Evolutionary conservation across 1,140 invertebrate species (phyloP).

Genomic region (Tribolium madens): DNA sequence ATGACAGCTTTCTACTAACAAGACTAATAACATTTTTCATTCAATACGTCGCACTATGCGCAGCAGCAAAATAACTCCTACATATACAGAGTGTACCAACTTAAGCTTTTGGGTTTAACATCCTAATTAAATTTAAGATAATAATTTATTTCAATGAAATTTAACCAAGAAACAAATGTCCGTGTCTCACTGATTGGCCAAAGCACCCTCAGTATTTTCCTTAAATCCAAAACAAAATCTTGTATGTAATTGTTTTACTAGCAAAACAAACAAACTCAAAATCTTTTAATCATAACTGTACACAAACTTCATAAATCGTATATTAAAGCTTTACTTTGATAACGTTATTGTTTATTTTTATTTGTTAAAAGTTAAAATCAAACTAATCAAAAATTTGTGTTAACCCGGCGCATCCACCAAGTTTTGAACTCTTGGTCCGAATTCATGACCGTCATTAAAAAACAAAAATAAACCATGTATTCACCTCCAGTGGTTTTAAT

Average conservation of each 20-base stretch:
- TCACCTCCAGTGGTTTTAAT: neutral
- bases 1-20: slow-evolving; percentile 4
- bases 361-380: neutral
- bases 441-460: neutral
- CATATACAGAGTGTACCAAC: neutral
- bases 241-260: no score
- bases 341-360: neutral
- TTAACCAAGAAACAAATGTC: no score
- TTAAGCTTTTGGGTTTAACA: no score
- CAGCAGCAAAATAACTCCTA: neutral
- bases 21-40: neutral
- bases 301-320: neutral
- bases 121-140: no score
- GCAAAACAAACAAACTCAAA: neutral
- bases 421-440: neutral
- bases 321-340: neutral
- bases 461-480: neutral
- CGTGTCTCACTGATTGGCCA: no score
- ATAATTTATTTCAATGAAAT: no score
- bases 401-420: neutral
- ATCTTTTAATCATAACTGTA: neutral
- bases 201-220: no score
- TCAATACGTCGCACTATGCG: neutral
- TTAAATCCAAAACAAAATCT: no score
- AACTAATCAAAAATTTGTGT: neutral